Evolutionary conservation across 1,140 invertebrate genomes (phyloP).

Genomic region (Tetragonula clypearis): DNA sequence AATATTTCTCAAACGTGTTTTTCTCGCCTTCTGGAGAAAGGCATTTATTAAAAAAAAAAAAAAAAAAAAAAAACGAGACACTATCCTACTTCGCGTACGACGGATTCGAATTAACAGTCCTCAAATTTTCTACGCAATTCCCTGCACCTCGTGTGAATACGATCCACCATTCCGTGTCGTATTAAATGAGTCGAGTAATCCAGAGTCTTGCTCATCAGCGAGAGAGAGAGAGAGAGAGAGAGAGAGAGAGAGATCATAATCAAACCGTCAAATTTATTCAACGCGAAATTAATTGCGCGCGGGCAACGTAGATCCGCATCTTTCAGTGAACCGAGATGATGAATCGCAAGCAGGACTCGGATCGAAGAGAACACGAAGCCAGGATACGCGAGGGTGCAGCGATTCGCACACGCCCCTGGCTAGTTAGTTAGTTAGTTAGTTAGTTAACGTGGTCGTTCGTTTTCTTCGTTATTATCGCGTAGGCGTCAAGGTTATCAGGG

Average conservation of each 20-base stretch:
- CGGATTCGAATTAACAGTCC: no score
- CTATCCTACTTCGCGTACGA: no score
- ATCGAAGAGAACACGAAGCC: neutral
- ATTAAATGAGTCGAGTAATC: no score
- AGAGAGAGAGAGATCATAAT: neutral
- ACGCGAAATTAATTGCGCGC: neutral
- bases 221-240: no score
- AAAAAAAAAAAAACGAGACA: no score
- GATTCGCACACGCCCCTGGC: constrained; percentile 20
- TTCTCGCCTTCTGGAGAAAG: no score
- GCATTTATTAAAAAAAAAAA: no score
- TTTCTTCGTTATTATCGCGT: constrained; percentile 45
- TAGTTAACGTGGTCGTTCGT: constrained; percentile 50
- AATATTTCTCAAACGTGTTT: no score
- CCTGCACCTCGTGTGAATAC: no score
- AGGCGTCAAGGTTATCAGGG: constrained; percentile 55
- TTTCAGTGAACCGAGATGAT: neutral
- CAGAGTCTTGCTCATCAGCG: no score
- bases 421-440: neutral
- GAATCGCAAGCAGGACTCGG: no score
- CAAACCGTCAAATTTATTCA: neutral
- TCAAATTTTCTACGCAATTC: neutral
- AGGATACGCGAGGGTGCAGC: neutral
- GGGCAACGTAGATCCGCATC: fast-evolving
- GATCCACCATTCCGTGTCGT: no score